A percentile compares a stretch with the other conserved stretches of the same genome.
Conservation (phyloP, 2,797 vertebrate species). For the Graptemys geographica region DNA sequence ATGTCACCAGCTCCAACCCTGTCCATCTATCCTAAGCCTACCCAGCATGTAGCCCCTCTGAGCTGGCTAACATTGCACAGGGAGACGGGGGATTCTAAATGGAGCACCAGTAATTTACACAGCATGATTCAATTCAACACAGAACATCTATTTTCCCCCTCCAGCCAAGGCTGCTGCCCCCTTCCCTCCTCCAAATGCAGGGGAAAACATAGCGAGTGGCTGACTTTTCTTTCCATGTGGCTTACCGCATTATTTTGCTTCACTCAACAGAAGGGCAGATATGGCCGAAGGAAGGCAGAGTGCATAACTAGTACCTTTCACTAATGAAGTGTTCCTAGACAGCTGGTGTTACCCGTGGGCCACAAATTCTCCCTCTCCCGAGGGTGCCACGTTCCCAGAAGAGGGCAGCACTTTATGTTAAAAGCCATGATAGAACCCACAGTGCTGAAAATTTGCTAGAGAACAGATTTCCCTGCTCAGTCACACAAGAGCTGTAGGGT, state of each 20-base stretch:
- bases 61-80: not conserved
- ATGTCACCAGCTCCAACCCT: not conserved
- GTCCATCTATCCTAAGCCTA: not conserved
- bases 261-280: not conserved
- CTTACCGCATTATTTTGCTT: not conserved
- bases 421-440: conserved; percentile 34
- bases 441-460: conserved; percentile 66
- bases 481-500: not conserved
- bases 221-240: not conserved
- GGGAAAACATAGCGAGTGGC: not conserved
- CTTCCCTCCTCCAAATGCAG: not conserved
- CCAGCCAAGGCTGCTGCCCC: not conserved
- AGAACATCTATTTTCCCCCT: not conserved
- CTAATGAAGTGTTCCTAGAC: not conserved
- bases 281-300: not conserved
- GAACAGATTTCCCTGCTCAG: conserved; percentile 10
- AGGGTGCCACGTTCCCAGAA: not conserved
- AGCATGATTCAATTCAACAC: not conserved
- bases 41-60: not conserved
- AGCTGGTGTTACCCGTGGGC: not conserved
- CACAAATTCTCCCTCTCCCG: not conserved
- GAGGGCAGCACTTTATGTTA: conserved; percentile 18
- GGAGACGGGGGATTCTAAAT: not conserved
- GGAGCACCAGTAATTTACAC: not conserved
- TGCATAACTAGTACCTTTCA: not conserved